These are phyloP conservation scores for Aelia acuminata DNA, from an alignment of 2,888 invertebrate species.

Conservation along the genomic window DNA sequence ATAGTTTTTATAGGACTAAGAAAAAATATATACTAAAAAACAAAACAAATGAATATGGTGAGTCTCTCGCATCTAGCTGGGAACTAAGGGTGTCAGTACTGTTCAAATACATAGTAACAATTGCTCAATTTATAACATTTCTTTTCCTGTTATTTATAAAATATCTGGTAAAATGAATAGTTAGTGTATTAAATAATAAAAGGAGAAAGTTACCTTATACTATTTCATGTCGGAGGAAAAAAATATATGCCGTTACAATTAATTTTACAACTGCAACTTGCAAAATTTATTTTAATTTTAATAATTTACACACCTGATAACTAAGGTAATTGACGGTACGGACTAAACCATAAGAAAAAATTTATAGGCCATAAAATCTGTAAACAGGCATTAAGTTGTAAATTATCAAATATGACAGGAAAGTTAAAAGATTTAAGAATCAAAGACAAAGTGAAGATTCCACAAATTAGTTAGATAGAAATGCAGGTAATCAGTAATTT, in stretches of 20 bases:
- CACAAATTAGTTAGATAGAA: too few species aligned
- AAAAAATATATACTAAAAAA: not conserved
- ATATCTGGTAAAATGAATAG: not conserved
- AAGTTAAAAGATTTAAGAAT: not conserved
- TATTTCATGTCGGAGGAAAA: too few species aligned
- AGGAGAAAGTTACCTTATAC: not conserved
- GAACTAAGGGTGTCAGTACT: too few species aligned
- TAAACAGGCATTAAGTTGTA: not conserved
- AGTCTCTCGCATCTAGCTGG: too few species aligned
- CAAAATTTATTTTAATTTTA: not conserved
- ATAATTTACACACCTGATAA: not conserved
- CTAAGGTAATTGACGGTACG: not conserved
- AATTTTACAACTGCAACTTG: not conserved
- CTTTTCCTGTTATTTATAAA: not conserved
- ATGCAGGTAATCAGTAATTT: too few species aligned
- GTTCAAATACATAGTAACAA: too few species aligned
- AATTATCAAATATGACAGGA: not conserved
- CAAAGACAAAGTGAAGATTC: too few species aligned
- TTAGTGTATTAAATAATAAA: not conserved
- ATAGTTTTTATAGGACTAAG: not conserved
- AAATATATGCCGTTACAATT: not conserved
- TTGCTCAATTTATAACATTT: too few species aligned
- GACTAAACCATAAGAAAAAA: too few species aligned
- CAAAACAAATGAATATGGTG: too few species aligned
- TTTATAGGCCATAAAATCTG: not conserved